These are phyloP conservation scores for Hemitrygon akajei DNA, from an alignment of 2,797 vertebrate species.

Conservation along the genomic window DNA sequence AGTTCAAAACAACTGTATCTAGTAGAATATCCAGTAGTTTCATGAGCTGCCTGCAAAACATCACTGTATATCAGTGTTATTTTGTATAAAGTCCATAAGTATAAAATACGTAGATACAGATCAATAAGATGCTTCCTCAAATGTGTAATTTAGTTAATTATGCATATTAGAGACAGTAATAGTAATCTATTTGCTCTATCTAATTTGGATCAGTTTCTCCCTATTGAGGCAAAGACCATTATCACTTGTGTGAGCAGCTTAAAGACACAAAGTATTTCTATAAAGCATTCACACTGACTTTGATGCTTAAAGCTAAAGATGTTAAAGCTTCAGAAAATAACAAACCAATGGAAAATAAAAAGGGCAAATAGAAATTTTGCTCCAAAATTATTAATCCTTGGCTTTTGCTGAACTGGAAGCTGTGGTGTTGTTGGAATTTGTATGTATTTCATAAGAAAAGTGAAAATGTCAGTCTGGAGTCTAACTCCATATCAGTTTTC, in stretches of 20 bases:
- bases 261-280: neutral
- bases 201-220: neutral
- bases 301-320: neutral
- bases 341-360: neutral
- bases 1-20: too few species aligned
- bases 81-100: neutral
- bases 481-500: neutral
- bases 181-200: neutral
- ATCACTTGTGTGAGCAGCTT: neutral
- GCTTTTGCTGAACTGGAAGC: neutral
- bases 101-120: neutral
- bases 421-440: neutral
- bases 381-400: neutral
- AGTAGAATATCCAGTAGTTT: too few species aligned
- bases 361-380: neutral
- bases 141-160: neutral
- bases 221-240: too few species aligned
- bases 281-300: neutral
- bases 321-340: neutral
- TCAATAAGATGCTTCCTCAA: neutral
- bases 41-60: too few species aligned
- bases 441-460: neutral
- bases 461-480: neutral
- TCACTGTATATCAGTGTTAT: too few species aligned
- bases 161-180: neutral